Evolutionary conservation across 2,797 vertebrate genomes (phyloP).

Genomic region (Muscicapa striata): DNA sequence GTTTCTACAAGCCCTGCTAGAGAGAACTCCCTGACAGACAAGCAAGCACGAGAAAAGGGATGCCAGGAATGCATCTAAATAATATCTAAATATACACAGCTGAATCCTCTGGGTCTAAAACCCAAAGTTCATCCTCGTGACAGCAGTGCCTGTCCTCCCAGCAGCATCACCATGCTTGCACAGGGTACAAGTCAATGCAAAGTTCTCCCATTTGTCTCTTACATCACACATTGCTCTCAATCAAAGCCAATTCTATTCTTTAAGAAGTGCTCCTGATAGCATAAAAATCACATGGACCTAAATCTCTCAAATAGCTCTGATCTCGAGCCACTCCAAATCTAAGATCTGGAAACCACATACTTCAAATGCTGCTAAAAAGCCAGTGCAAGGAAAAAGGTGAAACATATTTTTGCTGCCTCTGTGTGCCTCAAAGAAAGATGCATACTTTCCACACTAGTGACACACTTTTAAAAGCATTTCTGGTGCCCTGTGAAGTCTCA

Average conservation of each 20-base stretch:
- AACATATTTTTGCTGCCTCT: not conserved
- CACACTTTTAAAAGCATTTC: not conserved
- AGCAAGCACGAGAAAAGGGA: not conserved
- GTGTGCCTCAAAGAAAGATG: not conserved
- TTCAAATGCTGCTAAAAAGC: not conserved
- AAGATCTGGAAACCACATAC: not conserved
- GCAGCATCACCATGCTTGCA: rapidly evolving
- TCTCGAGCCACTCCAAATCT: not conserved
- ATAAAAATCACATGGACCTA: not conserved
- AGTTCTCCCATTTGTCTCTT: not conserved
- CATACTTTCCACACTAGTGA: not conserved
- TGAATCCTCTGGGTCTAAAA: not conserved
- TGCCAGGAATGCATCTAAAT: not conserved
- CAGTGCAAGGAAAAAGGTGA: not conserved
- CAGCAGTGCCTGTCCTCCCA: not conserved
- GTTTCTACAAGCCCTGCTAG: not conserved
- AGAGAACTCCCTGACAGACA: not conserved
- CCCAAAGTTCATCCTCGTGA: rapidly evolving
- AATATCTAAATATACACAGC: not conserved
- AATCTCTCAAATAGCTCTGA: not conserved
- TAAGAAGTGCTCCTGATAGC: not conserved
- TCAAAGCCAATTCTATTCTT: constrained; percentile 7
- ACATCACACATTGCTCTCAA: not conserved
- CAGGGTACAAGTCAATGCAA: not conserved
- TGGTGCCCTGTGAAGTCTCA: not conserved